Base-by-base conservation (phyloP, 2,113 vertebrate genomes). In the Thinocorus orbignyianus region DNA sequence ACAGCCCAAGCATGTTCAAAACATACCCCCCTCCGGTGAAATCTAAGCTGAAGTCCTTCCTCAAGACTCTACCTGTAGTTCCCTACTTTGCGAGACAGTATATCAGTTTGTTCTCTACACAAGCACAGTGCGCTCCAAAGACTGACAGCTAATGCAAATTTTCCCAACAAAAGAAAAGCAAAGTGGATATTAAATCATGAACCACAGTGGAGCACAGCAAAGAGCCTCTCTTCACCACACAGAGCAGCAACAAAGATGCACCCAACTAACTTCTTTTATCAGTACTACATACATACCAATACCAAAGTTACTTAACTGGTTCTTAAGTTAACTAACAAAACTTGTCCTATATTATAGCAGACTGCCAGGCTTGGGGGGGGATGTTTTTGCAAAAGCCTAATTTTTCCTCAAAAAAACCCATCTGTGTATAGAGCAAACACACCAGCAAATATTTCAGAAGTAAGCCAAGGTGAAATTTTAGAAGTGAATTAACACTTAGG, bases 381-480 rank as follows among this genome's bases (percentile, higher is more conserved):
- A 17, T 44, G 15, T 60, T 69, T 62, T 73, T 2, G 2, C 26
- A 55, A 37, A 89, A 71, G 14, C 1, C 6, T 33, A 0, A 0
- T 19, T 81, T 91, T 85, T 28, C 61, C 62, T 76, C 62, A 83
- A 49, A 88, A 87, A 31, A 51, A 28, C 31, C 51, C 46, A 55
- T 41, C 41, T 89, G 44, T 24, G 11, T 26, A 55, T 10, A 11
- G 35, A 88, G 42, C 44, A 81, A 81, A 71, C 37, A 81, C 11
- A 65, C 13, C 54, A 79, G 65, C 42, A 93, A 88, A 60, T 78
- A 74, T 68, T 84, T 88, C 17, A 52, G 11, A 73, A 93, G 88
- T 30, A 80, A 94, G 74, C 41, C 48, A 37, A 95, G 74, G 91
- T 92, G 44, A 97, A 86, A 68, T 79, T 86, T 85, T 26, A 69